Evolutionary conservation across 2,888 invertebrate genomes (phyloP).

Genomic region (Sphaeridia pumilis): DNA sequence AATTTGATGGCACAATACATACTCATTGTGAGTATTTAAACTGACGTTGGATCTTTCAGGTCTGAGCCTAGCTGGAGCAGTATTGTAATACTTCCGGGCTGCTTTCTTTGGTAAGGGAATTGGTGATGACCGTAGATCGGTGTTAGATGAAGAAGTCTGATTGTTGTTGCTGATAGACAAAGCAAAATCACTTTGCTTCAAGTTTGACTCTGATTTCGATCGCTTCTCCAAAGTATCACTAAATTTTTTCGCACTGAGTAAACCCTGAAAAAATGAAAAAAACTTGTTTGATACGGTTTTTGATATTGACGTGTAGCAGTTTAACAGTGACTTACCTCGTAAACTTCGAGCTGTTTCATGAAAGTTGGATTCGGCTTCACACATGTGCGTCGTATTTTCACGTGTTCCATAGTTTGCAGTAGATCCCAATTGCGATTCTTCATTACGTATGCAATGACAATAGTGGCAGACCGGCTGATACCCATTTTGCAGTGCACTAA

Average conservation of each 20-base stretch:
- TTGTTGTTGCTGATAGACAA: conserved; percentile 26
- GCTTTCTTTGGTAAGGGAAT: conserved; percentile 25
- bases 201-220: conserved; percentile 83
- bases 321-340: conserved; percentile 43
- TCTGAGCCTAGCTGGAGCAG: conserved; percentile 34
- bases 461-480: conserved; percentile 92
- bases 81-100: conserved; percentile 35
- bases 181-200: conserved; percentile 51
- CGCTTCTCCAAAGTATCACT: conserved; percentile 65
- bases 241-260: conserved; percentile 91
- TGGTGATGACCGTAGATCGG: conserved; percentile 26
- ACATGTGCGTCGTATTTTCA: conserved; percentile 79
- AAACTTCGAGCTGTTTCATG: conserved; percentile 84
- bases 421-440: conserved; percentile 92
- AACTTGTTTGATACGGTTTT: not conserved
- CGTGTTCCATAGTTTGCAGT: conserved; percentile 73
- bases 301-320: not conserved
- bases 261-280: conserved; percentile 52
- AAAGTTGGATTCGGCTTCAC: conserved; percentile 95
- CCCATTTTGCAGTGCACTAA: conserved; percentile 99
- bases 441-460: conserved; percentile 97
- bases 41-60: conserved; percentile 25
- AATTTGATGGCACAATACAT: too few species aligned
- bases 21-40: not conserved
- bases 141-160: conserved; percentile 30